Percentiles rank a stretch among this genome's conserved stretches.
These are phyloP conservation scores for Tachysurus vachellii DNA, from an alignment of 2,113 vertebrate species.

Conservation along the genomic window DNA sequence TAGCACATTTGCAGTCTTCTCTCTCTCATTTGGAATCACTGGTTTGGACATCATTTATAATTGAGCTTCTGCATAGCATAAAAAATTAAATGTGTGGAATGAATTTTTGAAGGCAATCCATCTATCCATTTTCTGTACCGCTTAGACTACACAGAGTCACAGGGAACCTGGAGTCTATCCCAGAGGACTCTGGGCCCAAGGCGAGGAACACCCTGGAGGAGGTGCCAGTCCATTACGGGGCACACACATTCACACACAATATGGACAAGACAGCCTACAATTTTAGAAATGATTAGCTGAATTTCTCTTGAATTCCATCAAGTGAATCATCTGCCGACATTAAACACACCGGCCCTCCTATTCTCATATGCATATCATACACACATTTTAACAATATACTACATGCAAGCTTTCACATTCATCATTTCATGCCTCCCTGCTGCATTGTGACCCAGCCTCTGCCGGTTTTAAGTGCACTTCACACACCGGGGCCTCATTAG, in stretches of 20 bases:
- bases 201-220: too few relatives aligned
- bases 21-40: conserved; percentile 2
- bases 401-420: conserved; percentile 5
- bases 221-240: too few relatives aligned
- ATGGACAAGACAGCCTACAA: neutral
- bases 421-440: neutral
- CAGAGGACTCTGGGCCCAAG: too few relatives aligned
- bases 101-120: neutral
- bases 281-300: neutral
- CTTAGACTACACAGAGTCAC: too few relatives aligned
- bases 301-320: neutral
- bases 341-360: neutral
- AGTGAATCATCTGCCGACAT: neutral
- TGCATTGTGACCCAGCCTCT: conserved; percentile 22
- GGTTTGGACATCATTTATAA: neutral
- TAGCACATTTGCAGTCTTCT: neutral
- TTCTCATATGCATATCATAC: neutral
- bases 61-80: neutral
- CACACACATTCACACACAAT: too few relatives aligned
- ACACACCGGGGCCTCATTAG: conserved; percentile 37
- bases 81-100: neutral
- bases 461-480: conserved; percentile 38
- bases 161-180: too few relatives aligned
- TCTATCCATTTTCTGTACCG: too few relatives aligned
- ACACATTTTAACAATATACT: conserved; percentile 21